Percentiles rank a stretch among this genome's conserved stretches.
Evolutionary conservation across 2,113 vertebrate genomes (phyloP).

Genomic region (Lophius piscatorius): DNA sequence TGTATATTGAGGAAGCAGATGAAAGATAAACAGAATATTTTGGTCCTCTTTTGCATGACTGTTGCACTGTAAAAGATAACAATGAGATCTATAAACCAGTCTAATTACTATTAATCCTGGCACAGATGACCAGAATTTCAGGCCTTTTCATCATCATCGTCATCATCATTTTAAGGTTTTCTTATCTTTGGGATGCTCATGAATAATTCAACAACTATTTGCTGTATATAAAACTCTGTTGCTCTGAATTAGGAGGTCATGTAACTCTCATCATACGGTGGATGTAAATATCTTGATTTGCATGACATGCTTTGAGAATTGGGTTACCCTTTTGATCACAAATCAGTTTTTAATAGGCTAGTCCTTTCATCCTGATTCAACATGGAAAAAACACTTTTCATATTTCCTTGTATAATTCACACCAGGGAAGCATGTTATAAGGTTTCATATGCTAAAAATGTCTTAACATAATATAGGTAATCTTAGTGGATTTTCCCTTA

Average conservation of each 20-base stretch:
- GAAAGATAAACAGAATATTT: constrained; percentile 9
- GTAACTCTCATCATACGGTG: not conserved
- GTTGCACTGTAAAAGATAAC: too few relatives aligned
- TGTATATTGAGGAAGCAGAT: too few relatives aligned
- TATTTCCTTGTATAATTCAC: too few relatives aligned
- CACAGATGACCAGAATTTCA: constrained; percentile 3
- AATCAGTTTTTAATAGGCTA: not conserved
- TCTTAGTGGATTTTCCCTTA: too few relatives aligned
- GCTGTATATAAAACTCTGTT: too few relatives aligned
- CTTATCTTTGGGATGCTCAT: not conserved
- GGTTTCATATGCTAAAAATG: too few relatives aligned
- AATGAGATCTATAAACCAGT: not conserved
- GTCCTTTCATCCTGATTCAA: too few relatives aligned
- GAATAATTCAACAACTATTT: not conserved
- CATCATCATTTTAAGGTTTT: not conserved
- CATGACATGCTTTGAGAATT: not conserved
- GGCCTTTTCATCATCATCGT: too few relatives aligned
- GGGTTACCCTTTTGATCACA: not conserved
- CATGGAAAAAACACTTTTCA: too few relatives aligned
- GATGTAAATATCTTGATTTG: constrained; percentile 22
- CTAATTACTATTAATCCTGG: constrained; percentile 2
- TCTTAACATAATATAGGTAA: too few relatives aligned
- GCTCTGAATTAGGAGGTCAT: constrained; percentile 7
- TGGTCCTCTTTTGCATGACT: not conserved
- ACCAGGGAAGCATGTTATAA: too few relatives aligned